phyloP scores from a whole-genome alignment of 2,113 vertebrate species.

The Nothocercus julius region DNA sequence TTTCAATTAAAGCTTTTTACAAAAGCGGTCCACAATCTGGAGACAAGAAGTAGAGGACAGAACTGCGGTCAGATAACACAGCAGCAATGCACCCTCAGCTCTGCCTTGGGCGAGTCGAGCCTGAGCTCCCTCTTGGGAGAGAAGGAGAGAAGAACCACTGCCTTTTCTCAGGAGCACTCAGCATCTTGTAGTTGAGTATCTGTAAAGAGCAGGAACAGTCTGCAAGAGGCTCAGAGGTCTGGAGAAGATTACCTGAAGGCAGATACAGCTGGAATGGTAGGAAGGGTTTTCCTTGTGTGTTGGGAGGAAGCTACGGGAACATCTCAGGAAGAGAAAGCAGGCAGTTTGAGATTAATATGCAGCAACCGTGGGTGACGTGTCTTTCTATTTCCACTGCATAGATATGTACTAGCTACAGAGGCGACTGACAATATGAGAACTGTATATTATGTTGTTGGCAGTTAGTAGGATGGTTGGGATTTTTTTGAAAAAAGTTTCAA shows the following conservation, averaged over 20 bases:
- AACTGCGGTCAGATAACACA: background rate
- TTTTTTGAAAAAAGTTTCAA: background rate
- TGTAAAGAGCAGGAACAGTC: constrained; percentile 4
- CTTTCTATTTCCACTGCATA: background rate
- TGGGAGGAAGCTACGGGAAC: constrained; percentile 8
- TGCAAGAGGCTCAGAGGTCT: background rate
- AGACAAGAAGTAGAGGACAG: background rate
- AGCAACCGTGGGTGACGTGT: background rate
- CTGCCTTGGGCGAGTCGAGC: background rate
- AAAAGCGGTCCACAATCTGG: background rate
- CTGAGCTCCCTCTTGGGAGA: background rate
- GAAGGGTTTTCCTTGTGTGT: constrained; percentile 24
- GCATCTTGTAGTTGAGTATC: constrained; percentile 16
- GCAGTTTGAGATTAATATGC: background rate
- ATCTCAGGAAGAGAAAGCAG: background rate
- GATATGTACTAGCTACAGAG: background rate
- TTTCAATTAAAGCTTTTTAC: background rate
- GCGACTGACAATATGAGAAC: background rate
- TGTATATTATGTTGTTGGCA: background rate
- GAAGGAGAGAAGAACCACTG: background rate
- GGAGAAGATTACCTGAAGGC: constrained; percentile 32
- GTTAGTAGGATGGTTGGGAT: background rate
- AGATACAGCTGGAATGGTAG: constrained; percentile 50
- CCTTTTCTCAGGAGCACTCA: constrained; percentile 29
- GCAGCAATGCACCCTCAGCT: background rate